These are phyloP conservation scores for Bothrops jararaca DNA, from an alignment of 2,113 vertebrate species.

Conservation along the genomic window DNA sequence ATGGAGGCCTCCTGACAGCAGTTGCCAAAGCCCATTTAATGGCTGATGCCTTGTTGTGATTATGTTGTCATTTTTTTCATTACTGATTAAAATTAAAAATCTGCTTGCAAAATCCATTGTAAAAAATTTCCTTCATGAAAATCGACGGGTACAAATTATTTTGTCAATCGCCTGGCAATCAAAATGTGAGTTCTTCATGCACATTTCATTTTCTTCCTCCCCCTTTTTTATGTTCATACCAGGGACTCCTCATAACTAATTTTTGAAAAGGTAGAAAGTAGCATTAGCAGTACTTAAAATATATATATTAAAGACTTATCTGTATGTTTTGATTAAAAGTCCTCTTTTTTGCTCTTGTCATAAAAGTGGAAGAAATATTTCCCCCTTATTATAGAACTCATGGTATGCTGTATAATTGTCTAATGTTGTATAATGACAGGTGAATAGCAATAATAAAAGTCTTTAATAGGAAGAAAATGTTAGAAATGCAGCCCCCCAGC, in stretches of 20 bases:
- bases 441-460: constrained; percentile 69
- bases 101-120: constrained; percentile 87
- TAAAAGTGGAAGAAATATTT: constrained; percentile 29
- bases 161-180: constrained; percentile 89
- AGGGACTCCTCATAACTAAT: constrained; percentile 73
- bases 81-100: constrained; percentile 99
- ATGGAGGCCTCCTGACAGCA: constrained; percentile 90
- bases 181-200: constrained; percentile 72
- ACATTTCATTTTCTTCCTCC: constrained; percentile 61
- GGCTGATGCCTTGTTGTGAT: constrained; percentile 99
- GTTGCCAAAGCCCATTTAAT: constrained; percentile 87
- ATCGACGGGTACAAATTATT: constrained; percentile 97
- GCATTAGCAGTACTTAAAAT: constrained; percentile 62
- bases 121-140: constrained; percentile 80
- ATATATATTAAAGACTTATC: constrained; percentile 25
- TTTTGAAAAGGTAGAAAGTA: constrained; percentile 72
- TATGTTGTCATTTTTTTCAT: constrained; percentile 95
- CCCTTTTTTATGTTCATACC: constrained; percentile 59
- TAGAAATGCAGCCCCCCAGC: constrained; percentile 40
- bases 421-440: constrained; percentile 70
- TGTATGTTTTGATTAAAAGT: constrained; percentile 64
- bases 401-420: constrained; percentile 63
- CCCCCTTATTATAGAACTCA: constrained; percentile 48
- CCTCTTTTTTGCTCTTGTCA: constrained; percentile 50
- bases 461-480: constrained; percentile 68